Base-by-base conservation (phyloP, 2,797 vertebrate genomes). In the Coranthus polyacanthus region DNA sequence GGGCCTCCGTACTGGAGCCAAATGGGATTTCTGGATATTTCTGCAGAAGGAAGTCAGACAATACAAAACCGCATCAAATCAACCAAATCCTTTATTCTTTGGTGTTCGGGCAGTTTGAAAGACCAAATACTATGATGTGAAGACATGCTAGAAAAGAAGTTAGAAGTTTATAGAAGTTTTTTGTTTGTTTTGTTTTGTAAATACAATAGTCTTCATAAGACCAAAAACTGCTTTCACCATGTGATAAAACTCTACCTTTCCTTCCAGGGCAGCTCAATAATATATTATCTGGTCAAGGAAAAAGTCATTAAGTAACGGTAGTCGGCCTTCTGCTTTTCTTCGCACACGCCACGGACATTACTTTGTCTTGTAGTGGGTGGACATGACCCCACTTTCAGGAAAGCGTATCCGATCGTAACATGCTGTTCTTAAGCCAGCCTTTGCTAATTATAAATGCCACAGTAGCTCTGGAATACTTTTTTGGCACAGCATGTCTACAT, bases 261-360 rank as follows among this genome's bases (percentile, higher is more conserved):
- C 53, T 79, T 79, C 79, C 37, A 71, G 53, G 68, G 83, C 78
- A 86, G 83, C 79, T 89, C 36, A 26, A 6, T 39, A 38, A 52
- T 37, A 21, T 22, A 47, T 12, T 32, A 13, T 65, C 36, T 75
- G 45, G 62, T 63, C 22, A 51, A 43, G 50, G 38, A 47, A 67
- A 72, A 45, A 32, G 5, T 58, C 18, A 22, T 8, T 32, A 55
- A 50, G 26, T 37, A 58, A 17, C 18, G 57, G 45, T 17, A 37
- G 13, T 46, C 21, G 29, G 47, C 64, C 54, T 57, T 63, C 6
- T 38, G 49, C 20, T 24, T 20, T 24, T 22, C 15, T 22, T 24
- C 32, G 36, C 34, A 34, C 12, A 38, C 38, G n/a, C n/a, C n/a
- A 41, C 38, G 9, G 16, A 43, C 41, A n/a, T 62, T 11, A 24